Base-by-base conservation (phyloP, 2,888 invertebrate species). In the Drosophila birchii region DNA sequence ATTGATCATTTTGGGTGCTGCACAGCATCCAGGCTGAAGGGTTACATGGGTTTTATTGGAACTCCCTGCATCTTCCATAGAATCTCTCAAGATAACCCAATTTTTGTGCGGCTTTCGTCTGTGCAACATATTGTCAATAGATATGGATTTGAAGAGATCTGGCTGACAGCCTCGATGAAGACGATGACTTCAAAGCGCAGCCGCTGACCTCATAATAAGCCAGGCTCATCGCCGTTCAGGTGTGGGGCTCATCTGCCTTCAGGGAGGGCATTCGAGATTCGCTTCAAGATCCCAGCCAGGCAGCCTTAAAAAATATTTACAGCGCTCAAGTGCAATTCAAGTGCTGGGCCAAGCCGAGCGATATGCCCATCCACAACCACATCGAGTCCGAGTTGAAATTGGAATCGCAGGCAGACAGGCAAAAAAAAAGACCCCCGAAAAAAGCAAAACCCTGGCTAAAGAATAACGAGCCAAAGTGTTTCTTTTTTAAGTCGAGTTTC, bases 271-370 rank as follows among this genome's bases (percentile, higher is more conserved):
- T 86, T 76, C 53, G 64, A 68, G 73, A 83, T 89, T 84, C 84
- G 84, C 80, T 68, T 88, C 72, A 88, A 78, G 78, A 86, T 74
- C 63, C 63, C 78, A 78, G 86, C 18, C 64, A 76, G 79, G 83
- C 84, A 89, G 89, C 87, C 78, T 90, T 84, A 74, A 90, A 87
- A 90, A 88, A 90, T 88, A 86, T 86, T 86, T 86, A 90, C 86
- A 90, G 61, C 84, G 82, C 90, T 90, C 86, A 81, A 90, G 90
- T 90, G 60, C 90, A 86, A 75, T 84, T 86, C 86, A 86, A 86
- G 86, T 86, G 87, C 84, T 89, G 84, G 84, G 80, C 90, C 84
- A 87, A 84, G 85, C 64, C 85, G 64, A 80, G 36, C 60, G 89
- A 81, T 81, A 88, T 81, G 76, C 63, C 79, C 60, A 75, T 59